A percentile compares a stretch with the other conserved stretches of the same genome.
Evolutionary conservation across 1,140 invertebrate genomes (phyloP).

Genomic region (Sycophila sp.): DNA sequence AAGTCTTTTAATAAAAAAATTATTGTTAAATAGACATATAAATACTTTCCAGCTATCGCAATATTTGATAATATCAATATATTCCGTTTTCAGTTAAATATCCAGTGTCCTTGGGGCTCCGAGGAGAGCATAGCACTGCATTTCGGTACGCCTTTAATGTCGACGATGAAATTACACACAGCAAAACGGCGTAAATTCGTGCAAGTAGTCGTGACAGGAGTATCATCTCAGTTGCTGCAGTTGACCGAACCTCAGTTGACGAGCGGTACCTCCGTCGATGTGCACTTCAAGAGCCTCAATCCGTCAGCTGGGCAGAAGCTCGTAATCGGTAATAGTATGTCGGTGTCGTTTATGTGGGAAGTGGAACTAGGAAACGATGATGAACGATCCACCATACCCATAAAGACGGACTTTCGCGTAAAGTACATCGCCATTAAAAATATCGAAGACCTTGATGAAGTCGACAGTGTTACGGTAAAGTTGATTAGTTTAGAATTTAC

Average conservation of each 20-base stretch:
- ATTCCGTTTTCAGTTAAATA: slow-evolving; percentile 65
- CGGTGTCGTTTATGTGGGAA: slow-evolving; percentile 86
- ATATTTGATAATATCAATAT: too few relatives aligned
- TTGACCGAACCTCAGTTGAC: slow-evolving; percentile 70
- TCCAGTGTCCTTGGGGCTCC: slow-evolving; percentile 80
- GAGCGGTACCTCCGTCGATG: slow-evolving; percentile 65
- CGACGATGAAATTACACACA: slow-evolving; percentile 83
- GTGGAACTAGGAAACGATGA: slow-evolving; percentile 72
- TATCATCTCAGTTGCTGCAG: slow-evolving; percentile 70
- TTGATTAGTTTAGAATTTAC: not conserved
- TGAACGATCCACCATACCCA: slow-evolving; percentile 67
- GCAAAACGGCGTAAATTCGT: slow-evolving; percentile 84
- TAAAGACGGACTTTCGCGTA: slow-evolving; percentile 77
- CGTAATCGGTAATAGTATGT: slow-evolving; percentile 74
- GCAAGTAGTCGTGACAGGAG: slow-evolving; percentile 79
- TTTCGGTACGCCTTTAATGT: slow-evolving; percentile 84
- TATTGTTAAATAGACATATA: not conserved
- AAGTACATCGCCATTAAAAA: slow-evolving; percentile 70
- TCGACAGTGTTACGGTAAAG: not conserved
- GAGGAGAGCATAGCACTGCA: slow-evolving; percentile 76
- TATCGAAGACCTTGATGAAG: slow-evolving; percentile 59
- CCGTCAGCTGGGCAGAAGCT: slow-evolving; percentile 69
- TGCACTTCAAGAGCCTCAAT: slow-evolving; percentile 74
- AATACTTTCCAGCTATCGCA: too few relatives aligned
- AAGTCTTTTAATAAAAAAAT: slow-evolving; percentile 23